These are phyloP conservation scores for Archips xylosteana DNA, from an alignment of 2,888 invertebrate genomes.

Conservation along the genomic window DNA sequence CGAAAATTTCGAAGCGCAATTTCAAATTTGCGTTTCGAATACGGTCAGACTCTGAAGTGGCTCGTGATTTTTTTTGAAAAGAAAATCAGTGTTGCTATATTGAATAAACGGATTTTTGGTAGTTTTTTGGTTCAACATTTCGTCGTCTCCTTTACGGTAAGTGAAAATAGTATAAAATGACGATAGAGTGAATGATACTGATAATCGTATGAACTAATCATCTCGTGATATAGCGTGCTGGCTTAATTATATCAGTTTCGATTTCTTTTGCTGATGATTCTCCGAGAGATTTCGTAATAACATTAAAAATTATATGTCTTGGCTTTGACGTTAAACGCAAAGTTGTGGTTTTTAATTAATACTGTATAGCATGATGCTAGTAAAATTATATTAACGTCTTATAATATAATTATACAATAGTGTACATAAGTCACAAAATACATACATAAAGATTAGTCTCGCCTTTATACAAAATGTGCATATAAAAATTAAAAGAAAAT, in stretches of 20 bases:
- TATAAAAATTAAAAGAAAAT: too few species aligned
- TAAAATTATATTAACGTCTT: too few species aligned
- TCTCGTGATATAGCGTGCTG: constrained; percentile 54
- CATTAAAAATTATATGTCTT: constrained; percentile 42
- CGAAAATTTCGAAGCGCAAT: constrained; percentile 46
- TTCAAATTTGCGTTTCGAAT: constrained; percentile 31
- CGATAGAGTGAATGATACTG: constrained; percentile 35
- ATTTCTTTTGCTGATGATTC: constrained; percentile 47
- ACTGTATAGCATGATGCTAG: neutral
- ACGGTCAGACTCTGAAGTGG: constrained; percentile 24
- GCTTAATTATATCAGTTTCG: constrained; percentile 46
- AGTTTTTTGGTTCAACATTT: constrained; percentile 48
- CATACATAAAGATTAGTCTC: too few species aligned
- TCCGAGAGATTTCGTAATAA: constrained; percentile 41
- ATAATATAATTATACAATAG: too few species aligned
- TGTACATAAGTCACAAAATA: too few species aligned
- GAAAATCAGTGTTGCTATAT: constrained; percentile 63
- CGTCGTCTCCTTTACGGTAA: constrained; percentile 73
- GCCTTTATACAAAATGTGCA: too few species aligned
- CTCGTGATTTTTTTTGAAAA: constrained; percentile 43
- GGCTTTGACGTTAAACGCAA: constrained; percentile 33
- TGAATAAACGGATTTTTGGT: constrained; percentile 64
- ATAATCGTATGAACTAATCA: constrained; percentile 43
- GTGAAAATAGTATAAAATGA: constrained; percentile 49
- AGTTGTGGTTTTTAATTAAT: neutral